A percentile compares a stretch with the other conserved stretches of the same genome.
phyloP scores from a whole-genome alignment of 1,140 invertebrate species.

The Drepana arcuata region DNA sequence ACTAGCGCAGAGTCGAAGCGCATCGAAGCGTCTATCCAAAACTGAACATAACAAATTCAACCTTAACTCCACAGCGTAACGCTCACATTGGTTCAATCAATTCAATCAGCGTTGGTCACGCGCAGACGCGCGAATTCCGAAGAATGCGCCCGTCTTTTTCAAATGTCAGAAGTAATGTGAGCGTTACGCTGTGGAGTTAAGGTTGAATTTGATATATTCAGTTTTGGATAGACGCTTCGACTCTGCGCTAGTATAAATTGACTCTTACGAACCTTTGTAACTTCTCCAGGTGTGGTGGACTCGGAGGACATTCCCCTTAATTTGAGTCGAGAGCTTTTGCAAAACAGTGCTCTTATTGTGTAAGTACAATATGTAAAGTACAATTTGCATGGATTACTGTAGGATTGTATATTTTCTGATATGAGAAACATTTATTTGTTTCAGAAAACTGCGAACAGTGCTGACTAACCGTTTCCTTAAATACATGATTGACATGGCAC shows the following conservation, averaged over 20 bases:
- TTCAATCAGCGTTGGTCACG: not conserved
- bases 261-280: too few relatives aligned
- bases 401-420: conserved; percentile 2
- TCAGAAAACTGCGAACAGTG: conserved; percentile 88
- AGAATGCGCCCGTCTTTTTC: not conserved
- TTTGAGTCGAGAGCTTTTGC: conserved; percentile 94
- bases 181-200: not conserved
- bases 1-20: not conserved
- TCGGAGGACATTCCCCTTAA: conserved; percentile 98
- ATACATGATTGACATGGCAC: conserved; percentile 88
- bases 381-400: not conserved
- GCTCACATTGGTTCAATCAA: not conserved
- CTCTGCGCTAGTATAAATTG: not conserved
- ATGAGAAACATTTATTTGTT: conserved; percentile 20
- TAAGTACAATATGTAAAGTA: conserved; percentile 54
- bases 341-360: conserved; percentile 93
- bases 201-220: not conserved
- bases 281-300: conserved; percentile 91
- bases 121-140: not conserved
- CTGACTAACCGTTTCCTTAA: conserved; percentile 89
- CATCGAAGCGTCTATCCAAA: too few relatives aligned
- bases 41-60: not conserved
- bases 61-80: not conserved
- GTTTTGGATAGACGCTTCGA: not conserved
- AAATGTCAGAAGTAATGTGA: not conserved